phyloP scores from a whole-genome alignment of 2,888 invertebrate species.

The Phrixothrix hirtus region DNA sequence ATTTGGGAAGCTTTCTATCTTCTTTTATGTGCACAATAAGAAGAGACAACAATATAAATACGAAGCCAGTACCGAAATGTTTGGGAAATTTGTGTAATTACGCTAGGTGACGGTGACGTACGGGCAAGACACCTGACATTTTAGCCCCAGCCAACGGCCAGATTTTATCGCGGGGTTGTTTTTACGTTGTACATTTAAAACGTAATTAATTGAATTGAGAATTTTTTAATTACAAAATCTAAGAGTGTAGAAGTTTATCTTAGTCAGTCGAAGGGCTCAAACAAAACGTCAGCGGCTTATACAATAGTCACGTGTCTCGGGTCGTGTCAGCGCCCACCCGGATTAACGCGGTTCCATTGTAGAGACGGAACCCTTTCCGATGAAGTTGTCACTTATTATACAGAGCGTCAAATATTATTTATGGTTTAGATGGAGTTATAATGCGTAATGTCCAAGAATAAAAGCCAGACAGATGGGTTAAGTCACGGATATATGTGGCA shows the following conservation, averaged over 20 bases:
- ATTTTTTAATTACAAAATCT: too few species aligned
- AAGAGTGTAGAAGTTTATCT: constrained; percentile 12
- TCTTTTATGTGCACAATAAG: constrained; percentile 1
- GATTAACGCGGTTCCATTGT: constrained; percentile 47
- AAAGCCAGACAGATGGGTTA: constrained; percentile 31
- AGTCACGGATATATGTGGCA: constrained; percentile 27
- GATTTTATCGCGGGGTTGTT: constrained; percentile 33
- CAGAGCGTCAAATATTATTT: constrained; percentile 36
- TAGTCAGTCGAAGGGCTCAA: constrained; percentile 5
- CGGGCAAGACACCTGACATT: constrained; percentile 36
- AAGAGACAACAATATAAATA: constrained; percentile 1
- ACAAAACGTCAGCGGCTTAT: constrained; percentile 35
- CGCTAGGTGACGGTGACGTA: constrained; percentile 4
- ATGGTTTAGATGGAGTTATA: constrained; percentile 31
- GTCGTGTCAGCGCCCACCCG: constrained; percentile 44
- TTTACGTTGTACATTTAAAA: too few species aligned
- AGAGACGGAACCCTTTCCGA: constrained; percentile 46
- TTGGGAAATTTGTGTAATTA: constrained; percentile 3
- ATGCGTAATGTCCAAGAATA: constrained; percentile 26
- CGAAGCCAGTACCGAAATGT: constrained; percentile 8
- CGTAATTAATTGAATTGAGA: too few species aligned
- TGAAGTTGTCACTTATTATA: constrained; percentile 47
- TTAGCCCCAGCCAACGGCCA: constrained; percentile 44
- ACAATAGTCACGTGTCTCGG: constrained; percentile 48
- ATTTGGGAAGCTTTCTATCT: constrained; percentile 7